Percentiles rank a stretch among this genome's conserved stretches.
These are phyloP conservation scores for Pelodytes ibericus DNA, from an alignment of 2,797 vertebrate species.

Conservation along the genomic window DNA sequence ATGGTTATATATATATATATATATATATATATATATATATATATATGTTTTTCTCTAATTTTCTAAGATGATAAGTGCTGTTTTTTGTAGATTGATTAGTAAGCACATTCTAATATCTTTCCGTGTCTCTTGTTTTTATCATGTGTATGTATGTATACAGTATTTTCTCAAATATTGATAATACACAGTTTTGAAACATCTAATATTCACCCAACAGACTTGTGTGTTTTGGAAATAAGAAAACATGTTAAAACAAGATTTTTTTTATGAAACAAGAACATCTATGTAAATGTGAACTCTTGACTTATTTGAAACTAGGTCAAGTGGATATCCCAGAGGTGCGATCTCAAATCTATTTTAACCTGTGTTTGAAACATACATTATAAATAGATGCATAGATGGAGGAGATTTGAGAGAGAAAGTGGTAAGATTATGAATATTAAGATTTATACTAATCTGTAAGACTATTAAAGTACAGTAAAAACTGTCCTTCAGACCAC, in stretches of 20 bases:
- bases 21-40: too few species aligned
- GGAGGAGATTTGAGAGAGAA: slow-evolving; percentile 73
- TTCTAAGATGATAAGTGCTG: too few species aligned
- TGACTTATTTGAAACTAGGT: slow-evolving; percentile 62
- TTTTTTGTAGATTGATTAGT: too few species aligned
- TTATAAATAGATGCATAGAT: slow-evolving; percentile 80
- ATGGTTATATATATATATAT: too few species aligned
- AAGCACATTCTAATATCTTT: too few species aligned
- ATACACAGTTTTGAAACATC: too few species aligned
- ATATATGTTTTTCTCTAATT: too few species aligned
- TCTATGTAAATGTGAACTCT: slow-evolving; percentile 59
- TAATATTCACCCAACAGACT: too few species aligned
- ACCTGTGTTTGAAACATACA: slow-evolving; percentile 75
- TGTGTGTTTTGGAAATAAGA: too few species aligned
- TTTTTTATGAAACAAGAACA: neutral
- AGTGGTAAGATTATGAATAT: slow-evolving; percentile 83
- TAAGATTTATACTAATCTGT: slow-evolving; percentile 86
- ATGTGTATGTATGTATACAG: too few species aligned
- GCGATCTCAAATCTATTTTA: slow-evolving; percentile 71
- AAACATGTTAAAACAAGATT: neutral
- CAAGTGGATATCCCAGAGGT: slow-evolving; percentile 66
- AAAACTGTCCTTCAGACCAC: slow-evolving; percentile 86
- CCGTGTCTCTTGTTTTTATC: too few species aligned
- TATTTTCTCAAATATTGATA: too few species aligned
- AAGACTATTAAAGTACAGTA: slow-evolving; percentile 86